Evolutionary conservation across 2,888 invertebrate species (phyloP), one percentile per base, ranked within the genome.

Genomic region (Monopis laevigella): DNA sequence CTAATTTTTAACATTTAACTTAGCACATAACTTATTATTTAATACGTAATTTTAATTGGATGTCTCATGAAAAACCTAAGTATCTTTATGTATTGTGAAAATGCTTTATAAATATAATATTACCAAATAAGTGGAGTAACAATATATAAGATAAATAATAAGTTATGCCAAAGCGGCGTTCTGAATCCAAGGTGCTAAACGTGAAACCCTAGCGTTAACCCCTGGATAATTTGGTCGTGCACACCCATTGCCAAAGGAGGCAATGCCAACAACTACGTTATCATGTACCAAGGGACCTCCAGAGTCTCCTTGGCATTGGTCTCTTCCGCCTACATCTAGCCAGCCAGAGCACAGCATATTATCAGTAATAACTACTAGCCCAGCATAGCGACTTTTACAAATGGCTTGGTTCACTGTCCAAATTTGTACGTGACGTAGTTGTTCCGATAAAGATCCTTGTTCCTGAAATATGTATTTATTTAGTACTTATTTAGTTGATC

Each of bases 401-500:
- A 12, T 14, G 11, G 13, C n/a, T 13, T 40, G 43, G 40, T 43
- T 43, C 3, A 43, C 24, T 2, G 43, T 40, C 43, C 43, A 43
- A 2, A 43, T 16, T 17, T 43, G 40, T n/a, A 43, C 43, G 8
- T 43, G 36, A 19, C 41, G 43, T 8, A 43, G 36, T 28, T 40
- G 40, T 26, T 36, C 36, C 1, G 43, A 43, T 3, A 26, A 5
- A 2, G 35, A 12, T 2, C 40, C 43, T n/a, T 12, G 8, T n/a
- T n/a, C 16, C 39, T 39, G 27, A 41, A 54, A 53, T 16, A n/a
- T n/a, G n/a, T n/a, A n/a, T n/a, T n/a, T n/a, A n/a, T n/a, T n/a
- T n/a, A n/a, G n/a, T n/a, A n/a, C n/a, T 50, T 6, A 40, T 36
- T 40, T 62, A 64, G 19, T 56, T 55, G 10, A 35, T 39, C 28